Conservation (phyloP, 2,888 invertebrate species). For the Thalpophila matura region DNA sequence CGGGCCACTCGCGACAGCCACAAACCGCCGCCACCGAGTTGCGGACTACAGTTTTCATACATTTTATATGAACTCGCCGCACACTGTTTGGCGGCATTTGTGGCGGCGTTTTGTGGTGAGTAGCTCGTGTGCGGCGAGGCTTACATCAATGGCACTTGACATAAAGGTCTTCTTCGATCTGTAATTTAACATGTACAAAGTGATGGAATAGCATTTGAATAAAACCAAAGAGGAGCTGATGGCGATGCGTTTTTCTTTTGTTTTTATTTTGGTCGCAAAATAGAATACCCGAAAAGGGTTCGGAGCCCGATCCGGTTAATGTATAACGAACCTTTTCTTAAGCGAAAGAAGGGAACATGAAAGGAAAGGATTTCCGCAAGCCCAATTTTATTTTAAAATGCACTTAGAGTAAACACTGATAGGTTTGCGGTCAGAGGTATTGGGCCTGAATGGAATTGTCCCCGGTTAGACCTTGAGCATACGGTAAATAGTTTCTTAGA, state of each 20-base stretch:
- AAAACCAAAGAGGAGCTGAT: constrained; percentile 15
- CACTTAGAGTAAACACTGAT: constrained; percentile 47
- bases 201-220: constrained; percentile 29
- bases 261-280: constrained; percentile 51
- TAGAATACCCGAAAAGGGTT: constrained; percentile 47
- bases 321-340: constrained; percentile 59
- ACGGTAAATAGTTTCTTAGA: constrained; percentile 20
- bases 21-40: too few species aligned
- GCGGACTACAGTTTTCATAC: too few species aligned
- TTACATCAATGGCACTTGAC: neutral
- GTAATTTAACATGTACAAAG: neutral
- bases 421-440: constrained; percentile 45
- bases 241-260: constrained; percentile 41
- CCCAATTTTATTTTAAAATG: constrained; percentile 58
- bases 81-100: too few species aligned
- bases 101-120: too few species aligned
- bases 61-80: too few species aligned
- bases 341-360: constrained; percentile 51
- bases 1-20: too few species aligned
- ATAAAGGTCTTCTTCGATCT: neutral
- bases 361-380: constrained; percentile 52
- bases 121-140: too few species aligned
- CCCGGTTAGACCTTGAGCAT: constrained; percentile 21
- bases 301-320: constrained; percentile 45
- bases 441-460: constrained; percentile 29